These are phyloP conservation scores for Drosophila borborema DNA, from an alignment of 2,888 invertebrate species.

Conservation along the genomic window DNA sequence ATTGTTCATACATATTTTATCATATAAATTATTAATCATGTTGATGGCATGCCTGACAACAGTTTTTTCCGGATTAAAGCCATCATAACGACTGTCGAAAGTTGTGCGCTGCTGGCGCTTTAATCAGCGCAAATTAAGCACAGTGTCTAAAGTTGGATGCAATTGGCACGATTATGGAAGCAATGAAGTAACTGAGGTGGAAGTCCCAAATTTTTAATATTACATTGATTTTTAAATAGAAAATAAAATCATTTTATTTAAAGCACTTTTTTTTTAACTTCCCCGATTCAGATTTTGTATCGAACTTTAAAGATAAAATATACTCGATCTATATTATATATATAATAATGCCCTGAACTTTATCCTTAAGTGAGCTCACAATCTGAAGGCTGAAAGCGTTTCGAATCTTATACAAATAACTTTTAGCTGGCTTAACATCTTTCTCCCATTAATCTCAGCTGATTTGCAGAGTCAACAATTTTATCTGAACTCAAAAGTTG, in stretches of 20 bases:
- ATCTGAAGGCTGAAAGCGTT: neutral
- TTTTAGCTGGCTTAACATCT: neutral
- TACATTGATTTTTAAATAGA: too few species aligned
- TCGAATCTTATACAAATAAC: neutral
- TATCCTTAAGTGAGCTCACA: neutral
- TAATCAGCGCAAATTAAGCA: slow-evolving; percentile 48
- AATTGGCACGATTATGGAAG: too few species aligned
- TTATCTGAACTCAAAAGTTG: neutral
- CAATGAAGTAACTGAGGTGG: too few species aligned
- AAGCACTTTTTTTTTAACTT: too few species aligned
- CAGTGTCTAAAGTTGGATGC: slow-evolving; percentile 19
- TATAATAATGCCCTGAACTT: neutral
- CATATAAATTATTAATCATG: slow-evolving; percentile 69
- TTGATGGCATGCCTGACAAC: slow-evolving; percentile 40
- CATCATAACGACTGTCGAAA: slow-evolving; percentile 55
- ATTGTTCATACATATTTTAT: slow-evolving; percentile 68
- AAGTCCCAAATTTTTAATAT: too few species aligned
- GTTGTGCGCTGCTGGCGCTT: slow-evolving; percentile 59
- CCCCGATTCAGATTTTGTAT: too few species aligned
- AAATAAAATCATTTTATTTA: too few species aligned
- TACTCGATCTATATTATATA: neutral
- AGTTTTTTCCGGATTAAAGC: slow-evolving; percentile 19
- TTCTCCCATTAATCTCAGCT: neutral
- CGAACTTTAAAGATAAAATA: too few species aligned
- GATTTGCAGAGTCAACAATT: neutral